These are phyloP conservation scores for Neodiprion virginianus DNA, from an alignment of 1,140 invertebrate genomes.

Conservation along the genomic window DNA sequence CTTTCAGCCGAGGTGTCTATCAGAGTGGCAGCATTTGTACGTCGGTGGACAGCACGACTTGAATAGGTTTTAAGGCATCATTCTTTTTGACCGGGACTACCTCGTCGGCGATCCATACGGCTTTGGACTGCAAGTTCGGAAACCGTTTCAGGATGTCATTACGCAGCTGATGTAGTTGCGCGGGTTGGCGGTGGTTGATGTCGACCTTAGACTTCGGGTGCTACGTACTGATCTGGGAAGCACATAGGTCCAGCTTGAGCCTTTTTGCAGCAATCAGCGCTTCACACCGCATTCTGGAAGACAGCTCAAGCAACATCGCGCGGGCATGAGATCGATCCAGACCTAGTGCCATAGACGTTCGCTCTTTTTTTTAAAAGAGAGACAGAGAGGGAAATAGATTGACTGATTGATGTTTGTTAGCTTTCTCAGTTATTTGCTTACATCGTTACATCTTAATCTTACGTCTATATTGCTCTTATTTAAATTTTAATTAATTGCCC, in stretches of 20 bases:
- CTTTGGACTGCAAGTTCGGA: background rate
- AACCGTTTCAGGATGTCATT: background rate
- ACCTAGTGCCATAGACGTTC: too few relatives aligned
- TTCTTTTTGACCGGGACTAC: background rate
- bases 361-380: too few relatives aligned
- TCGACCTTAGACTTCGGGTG: background rate
- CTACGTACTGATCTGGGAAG: background rate
- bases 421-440: too few relatives aligned
- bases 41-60: too few relatives aligned
- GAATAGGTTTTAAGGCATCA: background rate
- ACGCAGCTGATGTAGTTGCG: background rate
- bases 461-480: too few relatives aligned
- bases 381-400: too few relatives aligned
- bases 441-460: too few relatives aligned
- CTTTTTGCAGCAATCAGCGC: background rate
- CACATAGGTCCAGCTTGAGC: background rate
- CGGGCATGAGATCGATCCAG: too few relatives aligned
- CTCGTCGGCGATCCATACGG: background rate
- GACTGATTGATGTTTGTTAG: too few relatives aligned
- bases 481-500: too few relatives aligned
- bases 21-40: too few relatives aligned
- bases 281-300: background rate
- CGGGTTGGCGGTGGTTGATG: background rate
- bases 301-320: background rate
- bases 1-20: background rate